Percentiles rank a stretch among this genome's conserved stretches.
These are phyloP conservation scores for Brachionus paranguensis DNA, from an alignment of 1,140 invertebrate genomes.

Conservation along the genomic window DNA sequence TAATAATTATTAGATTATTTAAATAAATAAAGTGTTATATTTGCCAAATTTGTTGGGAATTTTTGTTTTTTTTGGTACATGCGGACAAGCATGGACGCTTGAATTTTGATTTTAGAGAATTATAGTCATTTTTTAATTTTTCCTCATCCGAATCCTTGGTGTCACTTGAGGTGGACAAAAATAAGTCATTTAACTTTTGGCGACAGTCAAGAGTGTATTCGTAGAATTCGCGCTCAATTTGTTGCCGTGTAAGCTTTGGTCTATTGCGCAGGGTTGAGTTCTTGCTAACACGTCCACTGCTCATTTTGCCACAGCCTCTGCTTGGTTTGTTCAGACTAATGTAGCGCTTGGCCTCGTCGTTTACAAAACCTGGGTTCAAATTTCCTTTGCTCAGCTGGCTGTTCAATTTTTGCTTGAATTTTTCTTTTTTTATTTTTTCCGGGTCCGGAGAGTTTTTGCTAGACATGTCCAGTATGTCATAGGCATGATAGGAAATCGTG, in stretches of 20 bases:
- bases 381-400: neutral
- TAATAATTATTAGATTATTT: neutral
- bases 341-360: neutral
- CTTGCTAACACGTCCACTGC: neutral
- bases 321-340: neutral
- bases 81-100: neutral
- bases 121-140: constrained; percentile 9
- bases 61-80: neutral
- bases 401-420: constrained; percentile 3
- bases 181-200: constrained; percentile 19
- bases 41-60: neutral
- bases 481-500: constrained; percentile 3
- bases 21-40: neutral
- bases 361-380: neutral
- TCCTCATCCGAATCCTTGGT: constrained; percentile 9
- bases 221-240: constrained; percentile 34
- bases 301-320: neutral
- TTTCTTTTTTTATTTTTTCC: neutral
- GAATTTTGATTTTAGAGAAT: neutral
- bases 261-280: neutral
- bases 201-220: constrained; percentile 31
- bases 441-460: neutral
- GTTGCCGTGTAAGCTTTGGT: constrained; percentile 7
- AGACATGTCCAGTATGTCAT: neutral
- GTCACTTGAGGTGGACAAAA: neutral